These are phyloP conservation scores for Drosophila robusta DNA, from an alignment of 2,888 invertebrate species.

Conservation along the genomic window DNA sequence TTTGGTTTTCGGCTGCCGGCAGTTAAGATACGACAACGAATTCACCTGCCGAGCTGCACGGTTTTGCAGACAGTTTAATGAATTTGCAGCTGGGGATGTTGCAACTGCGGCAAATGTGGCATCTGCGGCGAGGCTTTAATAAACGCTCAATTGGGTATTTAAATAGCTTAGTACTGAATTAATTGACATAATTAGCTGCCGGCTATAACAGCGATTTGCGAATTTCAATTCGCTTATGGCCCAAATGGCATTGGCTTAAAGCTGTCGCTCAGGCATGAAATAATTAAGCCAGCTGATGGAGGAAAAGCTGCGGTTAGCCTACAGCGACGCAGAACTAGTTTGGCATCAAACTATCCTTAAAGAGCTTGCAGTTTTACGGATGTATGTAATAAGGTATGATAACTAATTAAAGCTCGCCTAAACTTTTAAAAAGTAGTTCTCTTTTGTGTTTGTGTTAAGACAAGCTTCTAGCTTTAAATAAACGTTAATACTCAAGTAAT, in stretches of 20 bases:
- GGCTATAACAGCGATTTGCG: background rate
- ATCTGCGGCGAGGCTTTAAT: constrained; percentile 11
- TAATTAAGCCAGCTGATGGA: background rate
- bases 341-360: too few species aligned
- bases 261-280: background rate
- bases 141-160: constrained; percentile 26
- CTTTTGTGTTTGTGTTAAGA: too few species aligned
- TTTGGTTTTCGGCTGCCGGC: constrained; percentile 29
- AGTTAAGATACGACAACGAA: constrained; percentile 25
- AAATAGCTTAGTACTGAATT: constrained; percentile 13
- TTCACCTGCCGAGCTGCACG: background rate
- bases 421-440: too few species aligned
- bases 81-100: constrained; percentile 1
- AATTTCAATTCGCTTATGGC: constrained; percentile 11
- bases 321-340: background rate
- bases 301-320: background rate
- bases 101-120: constrained; percentile 10
- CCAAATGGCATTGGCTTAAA: background rate
- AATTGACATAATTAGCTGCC: constrained; percentile 30
- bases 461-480: too few species aligned
- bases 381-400: too few species aligned
- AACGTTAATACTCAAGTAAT: too few species aligned
- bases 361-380: too few species aligned
- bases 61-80: constrained; percentile 11
- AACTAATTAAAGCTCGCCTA: too few species aligned